A percentile compares a stretch with the other conserved stretches of the same genome.
These are phyloP conservation scores for Pycnomerus fuliginosus DNA, from an alignment of 2,888 invertebrate genomes.

Conservation along the genomic window DNA sequence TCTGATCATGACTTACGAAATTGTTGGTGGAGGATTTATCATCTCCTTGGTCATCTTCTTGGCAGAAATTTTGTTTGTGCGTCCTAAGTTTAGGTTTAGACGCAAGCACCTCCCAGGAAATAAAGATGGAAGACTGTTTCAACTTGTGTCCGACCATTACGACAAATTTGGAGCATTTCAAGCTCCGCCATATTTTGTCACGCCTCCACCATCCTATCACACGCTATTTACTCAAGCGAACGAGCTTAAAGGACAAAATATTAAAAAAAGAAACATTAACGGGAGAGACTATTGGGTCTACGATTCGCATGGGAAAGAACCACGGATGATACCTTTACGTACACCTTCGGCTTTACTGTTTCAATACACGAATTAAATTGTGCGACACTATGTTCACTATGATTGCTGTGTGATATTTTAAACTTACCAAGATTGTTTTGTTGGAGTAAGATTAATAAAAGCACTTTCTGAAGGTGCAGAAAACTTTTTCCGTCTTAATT, in stretches of 20 bases:
- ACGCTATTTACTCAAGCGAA: slow-evolving; percentile 57
- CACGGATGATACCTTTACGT: slow-evolving; percentile 70
- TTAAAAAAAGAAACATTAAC: slow-evolving; percentile 63
- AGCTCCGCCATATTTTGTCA: slow-evolving; percentile 25
- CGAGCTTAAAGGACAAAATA: slow-evolving; percentile 40
- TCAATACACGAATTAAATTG: slow-evolving; percentile 56
- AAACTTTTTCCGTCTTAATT: no score
- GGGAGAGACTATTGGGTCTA: slow-evolving; percentile 76
- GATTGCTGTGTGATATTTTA: neutral
- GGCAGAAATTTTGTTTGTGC: slow-evolving; percentile 58
- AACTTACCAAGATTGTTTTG: no score
- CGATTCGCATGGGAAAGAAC: slow-evolving; percentile 58
- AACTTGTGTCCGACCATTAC: neutral
- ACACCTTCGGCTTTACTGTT: slow-evolving; percentile 77
- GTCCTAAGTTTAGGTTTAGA: slow-evolving; percentile 4
- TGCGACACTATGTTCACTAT: neutral
- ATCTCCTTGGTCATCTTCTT: slow-evolving; percentile 66
- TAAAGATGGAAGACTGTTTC: slow-evolving; percentile 5
- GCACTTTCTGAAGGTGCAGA: no score
- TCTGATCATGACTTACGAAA: slow-evolving; percentile 75
- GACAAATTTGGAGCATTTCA: slow-evolving; percentile 2
- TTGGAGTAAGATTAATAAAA: no score
- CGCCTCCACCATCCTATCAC: slow-evolving; percentile 68
- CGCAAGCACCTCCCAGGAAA: slow-evolving; percentile 1
- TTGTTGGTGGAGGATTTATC: slow-evolving; percentile 69